These are phyloP conservation scores for Apocrypta bakeri DNA, from an alignment of 1,140 invertebrate genomes.

Conservation along the genomic window DNA sequence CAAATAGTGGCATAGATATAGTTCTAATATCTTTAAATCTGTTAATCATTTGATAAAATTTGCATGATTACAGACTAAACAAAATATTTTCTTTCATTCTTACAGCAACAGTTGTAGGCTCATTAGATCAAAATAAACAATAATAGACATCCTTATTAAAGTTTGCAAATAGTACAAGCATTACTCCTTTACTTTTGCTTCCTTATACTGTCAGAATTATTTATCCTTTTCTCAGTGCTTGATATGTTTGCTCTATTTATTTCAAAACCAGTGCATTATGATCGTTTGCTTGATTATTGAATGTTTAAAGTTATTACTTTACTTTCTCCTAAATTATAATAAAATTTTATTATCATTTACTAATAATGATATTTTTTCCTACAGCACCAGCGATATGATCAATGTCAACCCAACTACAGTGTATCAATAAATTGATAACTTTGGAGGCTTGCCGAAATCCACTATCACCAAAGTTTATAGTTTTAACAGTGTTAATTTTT, in stretches of 20 bases:
- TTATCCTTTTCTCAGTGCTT: not conserved
- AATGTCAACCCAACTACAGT: conserved; percentile 86
- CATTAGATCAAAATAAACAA: not conserved
- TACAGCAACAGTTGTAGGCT: not conserved
- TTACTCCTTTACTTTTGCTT: not conserved
- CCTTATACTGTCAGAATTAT: not conserved
- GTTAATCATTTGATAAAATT: not conserved
- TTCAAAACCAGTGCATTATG: conserved; percentile 39
- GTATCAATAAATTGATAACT: conserved; percentile 73
- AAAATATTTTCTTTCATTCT: not conserved
- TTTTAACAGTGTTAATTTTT: not conserved
- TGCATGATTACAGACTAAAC: not conserved
- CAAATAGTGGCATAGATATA: not conserved
- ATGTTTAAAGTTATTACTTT: conserved; percentile 31
- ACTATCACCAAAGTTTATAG: conserved; percentile 16
- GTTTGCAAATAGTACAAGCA: not conserved
- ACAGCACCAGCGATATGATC: conserved; percentile 86
- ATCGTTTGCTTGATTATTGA: conserved; percentile 41
- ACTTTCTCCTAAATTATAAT: conserved; percentile 42
- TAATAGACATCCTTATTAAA: not conserved
- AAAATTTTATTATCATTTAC: conserved; percentile 42
- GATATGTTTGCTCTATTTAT: conserved; percentile 25
- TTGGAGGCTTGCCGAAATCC: not conserved
- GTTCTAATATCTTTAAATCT: not conserved
- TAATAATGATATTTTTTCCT: conserved; percentile 67